Base-by-base conservation (phyloP, 2,113 vertebrate genomes). In the Phocoena phocoena region DNA sequence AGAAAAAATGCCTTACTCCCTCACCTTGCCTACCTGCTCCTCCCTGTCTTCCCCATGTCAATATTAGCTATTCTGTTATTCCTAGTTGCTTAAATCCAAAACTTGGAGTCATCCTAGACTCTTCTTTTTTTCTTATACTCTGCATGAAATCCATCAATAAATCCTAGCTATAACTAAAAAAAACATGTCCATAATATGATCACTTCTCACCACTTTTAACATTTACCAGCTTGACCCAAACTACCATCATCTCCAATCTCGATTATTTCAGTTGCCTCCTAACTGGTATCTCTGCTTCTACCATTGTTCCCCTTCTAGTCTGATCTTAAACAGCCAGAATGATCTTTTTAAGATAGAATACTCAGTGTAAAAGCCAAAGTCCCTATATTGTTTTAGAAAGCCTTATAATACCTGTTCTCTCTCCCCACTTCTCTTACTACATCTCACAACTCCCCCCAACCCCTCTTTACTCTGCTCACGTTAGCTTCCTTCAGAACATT, bases 271-370 rank as follows among this genome's bases (percentile, higher is more conserved):
- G 9, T 70, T 71, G 44, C 28, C 36, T 63, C 8, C 41, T 38
- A 33, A 7, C 11, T 74, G 31, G 11, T 70, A n/a, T n/a, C 21
- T 41, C 33, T 33, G 38, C 21, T 80, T 92, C 73, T 97, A n/a
- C 38, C 50, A 28, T 63, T 93, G 65, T 92, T 50, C 62, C 11
- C 53, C 36, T 71, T 25, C 53, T 67, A 36, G 10, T 95, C 70
- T 93, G 70, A 50, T 93, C 36, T 88, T 84, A 84, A 41, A 36
- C 36, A 94, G 21, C 65, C 58, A 91, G 92, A 92, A 92, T 58
- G 44, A 90, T 74, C 10, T 68, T 88, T 97, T 79, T 77, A 85
- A 95, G 90, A 65, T 11, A 50, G 28, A 80, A 65, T 80, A 58
- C n/a, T 77, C 25, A 76, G 50, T 47, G 10, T 77, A 77, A 96